Conservation (phyloP, 2,113 vertebrate genomes). For the Callionymus lyra region DNA sequence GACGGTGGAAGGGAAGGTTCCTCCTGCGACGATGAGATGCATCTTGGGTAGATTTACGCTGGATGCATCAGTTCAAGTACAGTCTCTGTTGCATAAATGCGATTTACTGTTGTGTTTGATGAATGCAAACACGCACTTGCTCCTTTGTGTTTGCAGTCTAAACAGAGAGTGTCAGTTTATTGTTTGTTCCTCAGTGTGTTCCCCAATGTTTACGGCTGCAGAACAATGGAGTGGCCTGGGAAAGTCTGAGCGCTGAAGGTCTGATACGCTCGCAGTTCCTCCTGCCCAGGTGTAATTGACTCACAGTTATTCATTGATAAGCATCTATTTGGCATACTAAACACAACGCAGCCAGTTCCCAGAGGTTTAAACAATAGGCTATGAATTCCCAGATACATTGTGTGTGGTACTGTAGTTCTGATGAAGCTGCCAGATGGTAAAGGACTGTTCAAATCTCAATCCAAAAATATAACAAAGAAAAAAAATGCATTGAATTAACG, state of each 20-base stretch:
- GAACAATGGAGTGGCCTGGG: slow-evolving; percentile 44
- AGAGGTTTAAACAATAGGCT: too few species aligned
- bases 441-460: too few species aligned
- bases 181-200: slow-evolving; percentile 38
- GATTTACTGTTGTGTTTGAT: slow-evolving; percentile 11
- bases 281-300: slow-evolving; percentile 11
- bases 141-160: slow-evolving; percentile 48
- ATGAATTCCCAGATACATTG: too few species aligned
- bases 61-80: slow-evolving; percentile 1
- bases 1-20: neutral
- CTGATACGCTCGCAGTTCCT: slow-evolving; percentile 4
- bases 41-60: neutral
- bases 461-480: too few species aligned
- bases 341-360: neutral
- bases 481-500: too few species aligned
- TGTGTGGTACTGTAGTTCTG: too few species aligned
- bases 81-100: slow-evolving; percentile 3
- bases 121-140: slow-evolving; percentile 17
- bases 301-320: slow-evolving; percentile 8
- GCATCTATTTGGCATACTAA: neutral
- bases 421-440: too few species aligned
- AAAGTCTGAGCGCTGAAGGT: slow-evolving; percentile 22
- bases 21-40: slow-evolving; percentile 6
- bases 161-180: slow-evolving; percentile 50
- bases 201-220: slow-evolving; percentile 46